A percentile compares a stretch with the other conserved stretches of the same genome.
These are phyloP conservation scores for Fundulus diaphanus DNA, from an alignment of 2,797 vertebrate genomes.

Conservation along the genomic window DNA sequence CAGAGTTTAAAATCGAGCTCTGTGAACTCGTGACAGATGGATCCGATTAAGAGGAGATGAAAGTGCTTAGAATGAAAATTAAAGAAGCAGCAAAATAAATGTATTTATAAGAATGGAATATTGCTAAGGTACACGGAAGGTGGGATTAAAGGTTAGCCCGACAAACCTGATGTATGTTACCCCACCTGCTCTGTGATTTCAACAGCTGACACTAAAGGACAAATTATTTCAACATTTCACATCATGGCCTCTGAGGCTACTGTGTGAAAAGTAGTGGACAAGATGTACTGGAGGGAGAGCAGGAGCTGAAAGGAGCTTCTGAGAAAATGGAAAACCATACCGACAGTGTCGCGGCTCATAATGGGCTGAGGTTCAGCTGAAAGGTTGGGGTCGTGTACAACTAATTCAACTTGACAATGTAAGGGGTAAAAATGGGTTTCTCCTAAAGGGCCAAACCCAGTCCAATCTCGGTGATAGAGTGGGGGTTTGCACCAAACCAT, in stretches of 20 bases:
- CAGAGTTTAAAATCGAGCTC: slow-evolving; percentile 49
- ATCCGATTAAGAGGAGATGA: slow-evolving; percentile 47
- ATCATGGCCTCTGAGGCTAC: slow-evolving; percentile 45
- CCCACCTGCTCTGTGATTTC: slow-evolving; percentile 24
- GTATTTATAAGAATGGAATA: slow-evolving; percentile 36
- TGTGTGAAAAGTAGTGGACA: slow-evolving; percentile 41
- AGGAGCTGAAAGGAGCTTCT: slow-evolving; percentile 34
- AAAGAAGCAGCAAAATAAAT: slow-evolving; percentile 28
- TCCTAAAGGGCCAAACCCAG: slow-evolving; percentile 61
- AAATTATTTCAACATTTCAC: slow-evolving; percentile 50
- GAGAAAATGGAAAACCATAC: slow-evolving; percentile 56
- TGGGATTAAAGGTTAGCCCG: slow-evolving; percentile 46
- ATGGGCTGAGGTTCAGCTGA: slow-evolving; percentile 61
- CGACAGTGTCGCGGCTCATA: slow-evolving; percentile 46
- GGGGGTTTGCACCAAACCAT: slow-evolving; percentile 33
- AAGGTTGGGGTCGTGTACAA: slow-evolving; percentile 63
- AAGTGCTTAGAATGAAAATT: slow-evolving; percentile 50
- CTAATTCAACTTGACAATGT: slow-evolving; percentile 75
- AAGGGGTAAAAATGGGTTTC: slow-evolving; percentile 70
- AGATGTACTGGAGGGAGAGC: slow-evolving; percentile 47
- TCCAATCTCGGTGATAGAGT: slow-evolving; percentile 72
- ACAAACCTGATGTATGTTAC: slow-evolving; percentile 25
- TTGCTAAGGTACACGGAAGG: slow-evolving; percentile 11
- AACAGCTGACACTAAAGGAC: slow-evolving; percentile 45
- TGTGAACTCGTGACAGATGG: slow-evolving; percentile 64